Evolutionary conservation across 2,113 vertebrate genomes (phyloP), one percentile per base, ranked within the genome.

Genomic region (Oreotrochilus melanogaster): DNA sequence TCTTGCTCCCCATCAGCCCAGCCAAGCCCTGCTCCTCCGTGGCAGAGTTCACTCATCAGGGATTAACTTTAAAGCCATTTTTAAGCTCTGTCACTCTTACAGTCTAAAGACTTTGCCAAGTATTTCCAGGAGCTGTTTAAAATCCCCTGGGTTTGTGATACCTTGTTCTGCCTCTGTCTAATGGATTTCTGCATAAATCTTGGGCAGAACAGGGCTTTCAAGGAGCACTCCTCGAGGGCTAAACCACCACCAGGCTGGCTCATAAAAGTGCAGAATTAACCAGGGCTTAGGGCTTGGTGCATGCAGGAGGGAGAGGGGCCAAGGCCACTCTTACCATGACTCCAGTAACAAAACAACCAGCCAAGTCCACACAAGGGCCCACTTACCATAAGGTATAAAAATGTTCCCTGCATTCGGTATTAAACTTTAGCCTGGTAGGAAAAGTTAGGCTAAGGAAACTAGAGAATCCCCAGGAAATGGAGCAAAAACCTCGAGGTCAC

Each of bases 41-140:
- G 37, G 35, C 0, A 0, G 56, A 4, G 2, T 21, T 70, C 70
- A 64, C 72, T 56, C 71, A 51, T 4, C 53, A 6, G 0, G 27
- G 75, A 84, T 83, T 61, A 47, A 76, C 25, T 83, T 43, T 30
- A 50, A 74, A 58, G 33, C 31, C 50, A 58, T 64, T 85, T 91
- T 65, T 45, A 53, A 92, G 88, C n/a, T 65, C 71, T 53, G 30
- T 14, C 83, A 24, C 61, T 81, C 53, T 48, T 24, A 5, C 21
- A 35, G 15, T 37, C 42, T 50, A 60, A 88, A n/a, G 80, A 87
- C 69, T 93, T 96, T 72, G 25, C 65, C 37, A 45, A 37, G 23
- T 21, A 15, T 42, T 93, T 91, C 72, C 51, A 57, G 69, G 33
- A 92, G 39, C 27, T 71, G 6, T 48, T 84, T 56, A 12, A 81